Base-by-base conservation (phyloP, 2,113 vertebrate genomes). In the Saguinus midas region DNA sequence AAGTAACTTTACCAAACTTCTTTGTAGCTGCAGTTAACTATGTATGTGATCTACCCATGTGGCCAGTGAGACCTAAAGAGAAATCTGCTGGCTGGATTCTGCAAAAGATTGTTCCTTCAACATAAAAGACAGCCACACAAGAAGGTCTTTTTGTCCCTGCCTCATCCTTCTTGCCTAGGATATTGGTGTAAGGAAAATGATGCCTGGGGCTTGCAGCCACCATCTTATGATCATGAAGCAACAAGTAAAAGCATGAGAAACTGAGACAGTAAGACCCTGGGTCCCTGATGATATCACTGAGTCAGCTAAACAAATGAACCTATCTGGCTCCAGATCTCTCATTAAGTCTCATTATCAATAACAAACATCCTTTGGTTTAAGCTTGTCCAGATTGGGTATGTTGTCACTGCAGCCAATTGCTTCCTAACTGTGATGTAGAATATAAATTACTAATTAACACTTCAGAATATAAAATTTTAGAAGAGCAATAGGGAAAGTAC, bases 381-480 rank as follows among this genome's bases (percentile, higher is more conserved):
- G 45, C 52, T 94, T 43, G 17, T 86, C 6, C 50, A 76, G 79
- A 18, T 48, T 96, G 79, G n/a, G 23, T 61, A 92, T 11, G 35
- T 13, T 90, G 58, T 94, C 82, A 96, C n/a, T 82, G 14, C 35
- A 95, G 25, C 48, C 68, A 87, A 75, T 2, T 85, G 48, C 32
- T 86, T 96, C 50, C 58, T 96, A 81, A 93, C 2, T 94, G 40
- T 76, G 20, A 83, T 78, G 23, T 91, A 91, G 21, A 93, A 73
- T 79, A 87, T 76, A 86, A 87, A 92, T 43, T 87, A 92, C 61
- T 94, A 91, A 92, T 76, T 87, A 93, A 95, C 32, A 95, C 75
- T 80, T 96, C 48, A 75, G 45, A 96, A 94, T 52, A 87, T 55
- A 82, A 94, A 94, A 89, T 75, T 96, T 96, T 70, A 91, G 64